phyloP scores from a whole-genome alignment of 2,113 vertebrate species.

The Struthio camelus region DNA sequence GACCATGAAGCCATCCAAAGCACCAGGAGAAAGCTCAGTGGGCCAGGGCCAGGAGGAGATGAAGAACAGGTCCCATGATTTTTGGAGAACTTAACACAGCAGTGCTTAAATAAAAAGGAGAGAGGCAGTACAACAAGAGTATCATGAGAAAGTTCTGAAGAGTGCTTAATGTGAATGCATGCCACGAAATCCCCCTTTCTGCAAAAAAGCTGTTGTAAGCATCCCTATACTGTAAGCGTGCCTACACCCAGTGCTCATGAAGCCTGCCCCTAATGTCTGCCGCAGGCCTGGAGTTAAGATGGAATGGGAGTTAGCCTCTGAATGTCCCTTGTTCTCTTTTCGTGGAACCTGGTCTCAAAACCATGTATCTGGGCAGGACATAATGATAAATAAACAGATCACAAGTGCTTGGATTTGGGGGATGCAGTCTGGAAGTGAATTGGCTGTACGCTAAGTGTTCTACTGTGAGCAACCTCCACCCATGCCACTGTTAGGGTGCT shows the following conservation, averaged over 20 bases:
- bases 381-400: neutral
- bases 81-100: neutral
- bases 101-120: neutral
- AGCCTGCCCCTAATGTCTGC: neutral
- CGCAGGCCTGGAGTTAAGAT: too few relatives aligned
- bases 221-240: neutral
- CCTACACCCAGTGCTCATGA: accelerated
- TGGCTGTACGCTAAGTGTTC: accelerated
- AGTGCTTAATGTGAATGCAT: neutral
- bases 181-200: neutral
- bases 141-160: neutral
- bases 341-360: neutral
- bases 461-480: accelerated
- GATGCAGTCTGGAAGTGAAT: neutral
- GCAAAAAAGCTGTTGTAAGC: neutral
- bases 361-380: neutral
- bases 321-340: neutral
- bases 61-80: neutral
- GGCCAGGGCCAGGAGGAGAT: neutral
- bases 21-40: neutral
- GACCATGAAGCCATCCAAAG: neutral
- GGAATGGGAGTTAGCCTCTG: accelerated
- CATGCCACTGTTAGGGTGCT: neutral
- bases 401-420: neutral
- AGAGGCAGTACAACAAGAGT: neutral